Conservation (phyloP, 2,113 vertebrate genomes). For the Poeciliopsis retropinna region DNA sequence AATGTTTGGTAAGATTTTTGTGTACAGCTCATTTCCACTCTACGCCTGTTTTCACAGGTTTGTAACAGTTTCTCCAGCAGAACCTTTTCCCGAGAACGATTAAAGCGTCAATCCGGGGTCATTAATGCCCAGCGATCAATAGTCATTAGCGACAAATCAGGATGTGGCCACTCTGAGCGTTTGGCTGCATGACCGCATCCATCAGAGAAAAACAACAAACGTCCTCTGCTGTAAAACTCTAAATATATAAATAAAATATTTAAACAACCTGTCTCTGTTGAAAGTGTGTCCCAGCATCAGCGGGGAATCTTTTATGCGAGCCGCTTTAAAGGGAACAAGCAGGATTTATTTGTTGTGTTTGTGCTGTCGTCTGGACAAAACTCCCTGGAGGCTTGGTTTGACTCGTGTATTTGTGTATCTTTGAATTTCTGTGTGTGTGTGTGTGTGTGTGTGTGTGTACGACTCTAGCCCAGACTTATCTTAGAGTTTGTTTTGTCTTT, state of each 20-base stretch:
- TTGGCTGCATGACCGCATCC: constrained; percentile 37
- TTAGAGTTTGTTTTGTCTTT: constrained; percentile 68
- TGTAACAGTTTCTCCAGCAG: constrained; percentile 3
- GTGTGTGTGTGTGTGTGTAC: constrained; percentile 6
- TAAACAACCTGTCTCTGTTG: not conserved
- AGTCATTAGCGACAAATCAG: constrained; percentile 56
- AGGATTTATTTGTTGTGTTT: constrained; percentile 30
- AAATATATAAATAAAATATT: not conserved
- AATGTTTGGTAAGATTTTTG: no score
- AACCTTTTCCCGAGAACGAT: constrained; percentile 21
- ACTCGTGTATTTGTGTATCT: not conserved
- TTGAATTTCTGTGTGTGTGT: not conserved
- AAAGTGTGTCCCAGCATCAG: constrained; percentile 2
- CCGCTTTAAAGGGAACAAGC: constrained; percentile 23
- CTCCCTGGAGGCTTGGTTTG: constrained; percentile 43
- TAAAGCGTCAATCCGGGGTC: constrained; percentile 36
- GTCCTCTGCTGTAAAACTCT: constrained; percentile 4
- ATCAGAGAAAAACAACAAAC: constrained; percentile 11
- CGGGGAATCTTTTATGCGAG: constrained; percentile 20
- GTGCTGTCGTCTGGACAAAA: constrained; percentile 39
- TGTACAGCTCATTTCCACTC: not conserved
- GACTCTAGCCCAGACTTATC: constrained; percentile 59
- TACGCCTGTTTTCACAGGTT: constrained; percentile 15
- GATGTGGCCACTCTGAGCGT: constrained; percentile 15
- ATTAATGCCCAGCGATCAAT: constrained; percentile 58